Conservation (phyloP, 2,113 vertebrate species). For the Equus przewalskii region DNA sequence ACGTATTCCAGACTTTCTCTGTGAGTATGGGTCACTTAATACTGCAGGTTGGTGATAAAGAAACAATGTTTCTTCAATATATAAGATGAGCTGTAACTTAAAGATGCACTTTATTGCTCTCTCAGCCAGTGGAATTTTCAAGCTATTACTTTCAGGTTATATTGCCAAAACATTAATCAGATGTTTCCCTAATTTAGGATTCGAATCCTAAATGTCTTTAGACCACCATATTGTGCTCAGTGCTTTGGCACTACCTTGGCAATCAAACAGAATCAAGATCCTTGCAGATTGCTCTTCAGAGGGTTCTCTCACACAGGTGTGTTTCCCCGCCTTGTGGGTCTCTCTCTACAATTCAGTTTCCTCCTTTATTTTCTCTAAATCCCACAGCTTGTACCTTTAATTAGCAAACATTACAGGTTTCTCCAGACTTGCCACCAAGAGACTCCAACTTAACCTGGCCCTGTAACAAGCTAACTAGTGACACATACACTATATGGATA, state of each 20-base stretch:
- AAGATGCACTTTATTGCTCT: background rate
- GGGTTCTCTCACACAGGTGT: background rate
- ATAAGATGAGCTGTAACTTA: background rate
- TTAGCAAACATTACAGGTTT: background rate
- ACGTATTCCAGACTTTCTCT: background rate
- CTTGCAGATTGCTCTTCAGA: no score
- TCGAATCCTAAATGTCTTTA: background rate
- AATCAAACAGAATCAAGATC: background rate
- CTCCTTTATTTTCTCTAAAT: background rate
- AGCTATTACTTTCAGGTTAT: background rate
- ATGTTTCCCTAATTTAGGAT: background rate
- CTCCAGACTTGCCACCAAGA: background rate
- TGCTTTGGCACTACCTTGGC: background rate
- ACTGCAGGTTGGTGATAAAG: background rate
- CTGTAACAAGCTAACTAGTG: background rate
- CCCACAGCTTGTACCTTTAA: background rate
- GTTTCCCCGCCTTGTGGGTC: background rate
- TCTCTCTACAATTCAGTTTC: background rate
- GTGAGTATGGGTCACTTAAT: background rate
- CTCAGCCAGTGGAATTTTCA: background rate
- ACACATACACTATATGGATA: background rate
- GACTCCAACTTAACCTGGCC: background rate
- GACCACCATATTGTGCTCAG: accelerated
- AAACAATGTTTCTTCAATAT: background rate
- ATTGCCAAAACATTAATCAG: background rate